Conservation (phyloP, 2,113 vertebrate species). For the Tylochromis polylepis region DNA sequence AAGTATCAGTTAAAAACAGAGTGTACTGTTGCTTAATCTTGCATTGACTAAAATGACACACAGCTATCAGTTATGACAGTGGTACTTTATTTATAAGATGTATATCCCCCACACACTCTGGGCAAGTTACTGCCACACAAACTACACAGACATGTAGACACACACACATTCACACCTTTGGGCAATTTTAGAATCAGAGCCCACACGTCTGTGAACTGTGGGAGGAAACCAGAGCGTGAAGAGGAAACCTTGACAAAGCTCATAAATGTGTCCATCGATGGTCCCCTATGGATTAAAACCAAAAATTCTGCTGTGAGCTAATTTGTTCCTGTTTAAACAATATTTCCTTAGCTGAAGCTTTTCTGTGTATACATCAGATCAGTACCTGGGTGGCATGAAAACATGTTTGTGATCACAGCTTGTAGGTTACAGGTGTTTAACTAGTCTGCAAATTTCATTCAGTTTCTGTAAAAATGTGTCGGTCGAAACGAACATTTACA, state of each 20-base stretch:
- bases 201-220: not conserved
- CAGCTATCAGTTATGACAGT: not conserved
- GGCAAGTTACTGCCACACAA: not conserved
- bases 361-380: not conserved
- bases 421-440: not conserved
- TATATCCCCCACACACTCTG: not conserved
- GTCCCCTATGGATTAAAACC: not conserved
- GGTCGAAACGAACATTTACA: not conserved
- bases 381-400: not conserved
- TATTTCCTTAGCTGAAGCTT: not conserved
- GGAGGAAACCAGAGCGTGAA: not conserved
- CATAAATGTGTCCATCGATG: accelerated
- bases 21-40: not conserved
- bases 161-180: not conserved
- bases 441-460: not conserved
- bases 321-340: not conserved
- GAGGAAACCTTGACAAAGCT: not conserved
- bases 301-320: not conserved
- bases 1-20: not conserved
- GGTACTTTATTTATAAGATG: not conserved
- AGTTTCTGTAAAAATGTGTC: not conserved
- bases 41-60: not conserved
- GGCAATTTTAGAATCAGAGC: not conserved
- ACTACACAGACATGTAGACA: not conserved
- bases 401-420: not conserved